Percentiles rank a stretch among this genome's conserved stretches.
Conservation (phyloP, 2,888 invertebrate species). For the Tinea trinotella region DNA sequence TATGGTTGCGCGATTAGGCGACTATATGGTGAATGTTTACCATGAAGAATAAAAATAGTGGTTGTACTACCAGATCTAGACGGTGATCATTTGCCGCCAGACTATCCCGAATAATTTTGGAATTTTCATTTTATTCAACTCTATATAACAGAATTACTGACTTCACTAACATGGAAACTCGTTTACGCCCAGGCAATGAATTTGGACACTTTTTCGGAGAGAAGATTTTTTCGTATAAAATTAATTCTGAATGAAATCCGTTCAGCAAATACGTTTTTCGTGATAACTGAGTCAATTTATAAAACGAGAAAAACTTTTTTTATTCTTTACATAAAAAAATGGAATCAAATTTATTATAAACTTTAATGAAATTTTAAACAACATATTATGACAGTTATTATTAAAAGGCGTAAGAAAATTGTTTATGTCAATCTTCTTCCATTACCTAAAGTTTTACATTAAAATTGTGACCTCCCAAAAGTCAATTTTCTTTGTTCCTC, state of each 20-base stretch:
- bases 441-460: slow-evolving; percentile 3
- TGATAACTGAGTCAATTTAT: slow-evolving; percentile 2
- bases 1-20: too few relatives aligned
- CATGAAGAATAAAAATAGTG: too few relatives aligned
- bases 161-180: not conserved
- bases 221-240: slow-evolving; percentile 8
- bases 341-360: too few relatives aligned
- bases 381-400: not conserved
- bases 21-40: too few relatives aligned
- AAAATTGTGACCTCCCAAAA: slow-evolving; percentile 18
- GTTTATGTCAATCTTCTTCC: too few relatives aligned
- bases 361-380: too few relatives aligned
- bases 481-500: slow-evolving; percentile 26
- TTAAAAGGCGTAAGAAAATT: too few relatives aligned
- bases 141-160: not conserved
- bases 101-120: too few relatives aligned
- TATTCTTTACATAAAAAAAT: too few relatives aligned
- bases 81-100: too few relatives aligned
- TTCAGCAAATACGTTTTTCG: not conserved
- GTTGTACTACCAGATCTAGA: too few relatives aligned
- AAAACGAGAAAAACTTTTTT: too few relatives aligned
- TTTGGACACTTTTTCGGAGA: slow-evolving; percentile 1
- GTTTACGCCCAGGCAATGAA: not conserved
- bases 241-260: slow-evolving; percentile 5
- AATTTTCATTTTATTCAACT: not conserved